Evolutionary conservation across 2,888 invertebrate genomes (phyloP).

Genomic region (Dolomedes plantarius): DNA sequence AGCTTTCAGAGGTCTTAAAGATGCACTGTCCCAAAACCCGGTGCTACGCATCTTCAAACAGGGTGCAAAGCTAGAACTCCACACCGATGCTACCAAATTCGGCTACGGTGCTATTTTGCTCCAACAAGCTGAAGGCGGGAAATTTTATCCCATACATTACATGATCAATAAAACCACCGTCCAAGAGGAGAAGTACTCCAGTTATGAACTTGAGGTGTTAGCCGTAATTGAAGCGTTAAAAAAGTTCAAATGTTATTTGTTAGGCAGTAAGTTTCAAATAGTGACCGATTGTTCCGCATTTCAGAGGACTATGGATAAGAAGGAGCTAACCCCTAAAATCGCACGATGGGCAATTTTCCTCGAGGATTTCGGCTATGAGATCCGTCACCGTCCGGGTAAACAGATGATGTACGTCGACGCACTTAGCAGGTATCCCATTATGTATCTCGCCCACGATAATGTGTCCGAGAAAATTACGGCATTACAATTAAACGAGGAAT

Average conservation of each 20-base stretch:
- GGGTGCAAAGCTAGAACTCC: constrained; percentile 17
- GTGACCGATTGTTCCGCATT: constrained; percentile 26
- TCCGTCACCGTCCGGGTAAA: not conserved
- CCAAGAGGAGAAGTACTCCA: constrained; percentile 6
- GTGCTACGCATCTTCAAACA: constrained; percentile 24
- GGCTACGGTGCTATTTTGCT: not conserved
- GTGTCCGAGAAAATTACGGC: not conserved
- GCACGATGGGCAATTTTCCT: too few relatives aligned
- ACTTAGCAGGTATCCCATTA: not conserved
- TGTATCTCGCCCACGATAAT: not conserved
- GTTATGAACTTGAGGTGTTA: too few relatives aligned
- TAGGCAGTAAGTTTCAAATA: constrained; percentile 17
- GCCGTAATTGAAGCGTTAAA: constrained; percentile 15
- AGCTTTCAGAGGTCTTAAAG: not conserved
- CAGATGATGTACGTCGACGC: constrained; percentile 25
- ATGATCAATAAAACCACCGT: not conserved
- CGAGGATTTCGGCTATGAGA: too few relatives aligned
- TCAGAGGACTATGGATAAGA: too few relatives aligned
- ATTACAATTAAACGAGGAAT: not conserved
- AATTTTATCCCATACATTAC: constrained; percentile 8
- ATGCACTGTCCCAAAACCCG: constrained; percentile 7
- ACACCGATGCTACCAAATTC: constrained; percentile 8
- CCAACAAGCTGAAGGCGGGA: not conserved
- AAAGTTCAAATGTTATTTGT: constrained; percentile 15
- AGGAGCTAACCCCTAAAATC: too few relatives aligned